phyloP scores from a whole-genome alignment of 2,797 vertebrate genomes.

The Epinephelus coioides region DNA sequence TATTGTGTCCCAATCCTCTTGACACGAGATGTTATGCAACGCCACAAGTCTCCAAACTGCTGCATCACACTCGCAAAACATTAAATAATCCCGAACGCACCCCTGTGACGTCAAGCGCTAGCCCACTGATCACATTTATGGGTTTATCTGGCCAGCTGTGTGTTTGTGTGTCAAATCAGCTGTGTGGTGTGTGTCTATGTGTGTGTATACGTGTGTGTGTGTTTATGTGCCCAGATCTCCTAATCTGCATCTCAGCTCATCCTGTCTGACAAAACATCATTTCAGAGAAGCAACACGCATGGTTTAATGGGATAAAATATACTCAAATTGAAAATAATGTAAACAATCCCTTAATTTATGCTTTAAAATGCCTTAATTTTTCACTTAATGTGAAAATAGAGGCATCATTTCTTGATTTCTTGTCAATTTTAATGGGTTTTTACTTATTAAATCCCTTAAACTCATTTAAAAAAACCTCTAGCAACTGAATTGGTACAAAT shows the following conservation, averaged over 20 bases:
- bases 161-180: conserved; percentile 73
- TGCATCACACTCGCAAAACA: conserved; percentile 58
- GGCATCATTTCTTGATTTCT: no score
- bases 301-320: neutral
- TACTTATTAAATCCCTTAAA: neutral
- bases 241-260: conserved; percentile 67
- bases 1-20: conserved; percentile 21
- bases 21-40: conserved; percentile 66
- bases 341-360: neutral
- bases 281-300: conserved; percentile 43
- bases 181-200: conserved; percentile 11
- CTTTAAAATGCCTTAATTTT: neutral
- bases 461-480: neutral
- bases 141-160: conserved; percentile 75
- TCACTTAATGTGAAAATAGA: neutral
- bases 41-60: conserved; percentile 40
- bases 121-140: conserved; percentile 70
- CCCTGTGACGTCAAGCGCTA: conserved; percentile 65
- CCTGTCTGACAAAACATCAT: conserved; percentile 49
- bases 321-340: neutral
- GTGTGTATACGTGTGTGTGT: conserved; percentile 18
- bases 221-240: conserved; percentile 32
- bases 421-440: neutral
- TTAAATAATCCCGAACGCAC: conserved; percentile 66
- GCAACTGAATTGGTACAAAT: neutral